phyloP scores from a whole-genome alignment of 2,113 vertebrate species.

The Excalfactoria chinensis region DNA sequence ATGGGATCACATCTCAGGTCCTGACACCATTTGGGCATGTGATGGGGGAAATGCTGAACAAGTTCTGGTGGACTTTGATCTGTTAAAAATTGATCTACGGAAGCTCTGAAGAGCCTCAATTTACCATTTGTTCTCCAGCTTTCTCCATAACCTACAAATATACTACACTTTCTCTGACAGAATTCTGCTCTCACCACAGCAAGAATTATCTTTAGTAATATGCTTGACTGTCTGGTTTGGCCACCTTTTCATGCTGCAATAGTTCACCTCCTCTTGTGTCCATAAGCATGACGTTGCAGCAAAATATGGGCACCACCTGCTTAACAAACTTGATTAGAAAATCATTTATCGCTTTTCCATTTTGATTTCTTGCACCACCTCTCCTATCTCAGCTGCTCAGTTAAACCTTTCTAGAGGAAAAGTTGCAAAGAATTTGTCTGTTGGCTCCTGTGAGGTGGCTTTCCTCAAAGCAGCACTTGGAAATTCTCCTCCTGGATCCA shows the following conservation, averaged over 20 bases:
- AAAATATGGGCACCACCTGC: neutral
- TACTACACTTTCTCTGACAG: neutral
- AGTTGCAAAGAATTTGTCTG: neutral
- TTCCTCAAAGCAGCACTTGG: neutral
- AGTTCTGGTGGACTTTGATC: neutral
- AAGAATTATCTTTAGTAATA: neutral
- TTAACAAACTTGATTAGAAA: constrained; percentile 9
- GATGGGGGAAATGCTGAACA: neutral
- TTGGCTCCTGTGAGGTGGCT: neutral
- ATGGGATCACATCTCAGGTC: neutral
- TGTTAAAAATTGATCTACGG: neutral
- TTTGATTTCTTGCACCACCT: neutral
- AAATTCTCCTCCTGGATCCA: neutral
- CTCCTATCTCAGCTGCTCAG: neutral
- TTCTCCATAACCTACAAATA: neutral
- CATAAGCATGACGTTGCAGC: neutral
- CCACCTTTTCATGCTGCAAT: neutral
- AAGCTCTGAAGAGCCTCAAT: neutral
- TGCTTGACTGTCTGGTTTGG: constrained; percentile 5
- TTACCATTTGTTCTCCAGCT: neutral
- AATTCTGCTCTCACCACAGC: neutral
- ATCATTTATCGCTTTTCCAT: neutral
- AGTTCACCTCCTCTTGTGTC: neutral
- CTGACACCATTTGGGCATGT: neutral
- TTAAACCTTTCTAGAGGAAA: neutral